Evolutionary conservation across 1,140 invertebrate genomes (phyloP), one percentile per base, ranked within the genome.

Genomic region (Cataglyphis hispanica): DNA sequence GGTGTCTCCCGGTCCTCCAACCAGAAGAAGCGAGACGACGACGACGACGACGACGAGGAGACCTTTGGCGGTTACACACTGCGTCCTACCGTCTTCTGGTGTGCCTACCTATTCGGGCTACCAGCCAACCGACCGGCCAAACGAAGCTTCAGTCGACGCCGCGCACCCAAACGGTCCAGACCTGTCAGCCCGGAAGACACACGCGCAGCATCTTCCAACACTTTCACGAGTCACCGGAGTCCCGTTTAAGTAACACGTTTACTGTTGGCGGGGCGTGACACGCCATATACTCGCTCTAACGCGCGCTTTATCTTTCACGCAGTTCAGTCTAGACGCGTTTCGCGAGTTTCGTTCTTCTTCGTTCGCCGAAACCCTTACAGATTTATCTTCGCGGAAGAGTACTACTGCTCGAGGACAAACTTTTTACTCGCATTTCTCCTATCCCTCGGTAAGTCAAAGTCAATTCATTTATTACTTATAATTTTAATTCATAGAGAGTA

Each of bases 81-180:
- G 89, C 89, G 86, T 89, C 91, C 91, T 92, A 92, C 92, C 91
- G 92, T 93, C 92, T 91, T 92, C 92, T 89, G 91, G 91, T 87
- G 88, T 92, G 91, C 92, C 91, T 92, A 93, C 92, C 92, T 93
- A 93, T 93, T 93, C 91, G 91, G 91, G 90, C 92, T 92, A 91
- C 92, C 91, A 92, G 87, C 88, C 80, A 93, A 91, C 92, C 91
- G 91, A 92, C 90, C 93, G 89, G 87, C 87, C 92, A 93, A 93
- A 92, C 94, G 91, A 92, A 94, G 94, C 93, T 95, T 95, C 94
- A 95, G 95, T 95, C 95, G 92, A 94, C 93, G 94, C 94, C 94
- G 94, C 93, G 94, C 95, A 93, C 90, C 94, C 94, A 95, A 95
- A 95, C 94, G 93, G 93, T 95, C 94, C 93, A 95, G 94, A 95